Base-by-base conservation (phyloP, 2,888 invertebrate species). In the Andrena minutula region DNA sequence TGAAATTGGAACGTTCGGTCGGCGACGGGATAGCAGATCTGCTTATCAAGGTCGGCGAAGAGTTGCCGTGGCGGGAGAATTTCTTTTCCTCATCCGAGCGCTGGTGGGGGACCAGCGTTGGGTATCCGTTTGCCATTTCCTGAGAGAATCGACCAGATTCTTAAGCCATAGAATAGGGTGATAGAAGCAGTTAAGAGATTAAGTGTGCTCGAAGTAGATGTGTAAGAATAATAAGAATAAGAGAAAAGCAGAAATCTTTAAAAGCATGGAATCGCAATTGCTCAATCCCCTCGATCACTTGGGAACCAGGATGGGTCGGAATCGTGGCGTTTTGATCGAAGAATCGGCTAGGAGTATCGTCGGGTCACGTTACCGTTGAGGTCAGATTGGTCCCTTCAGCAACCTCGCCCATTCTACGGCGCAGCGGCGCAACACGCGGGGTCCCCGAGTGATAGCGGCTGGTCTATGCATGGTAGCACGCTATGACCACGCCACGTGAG, bases 291-390 rank as follows among this genome's bases (percentile, higher is more conserved):
- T 49, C 35, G 64, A 20, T 58, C 26, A 41, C 23, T 51, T 8
- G 53, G 58, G 71, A 77, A 82, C 79, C 66, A 70, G 79, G 75
- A 84, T 73, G 64, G 61, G 20, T 16, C n/a, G 51, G 4, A 79
- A 82, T 82, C 64, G 82, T 76, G 75, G 83, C 16, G 12, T 63
- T 75, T 74, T 63, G 83, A 85, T 87, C 76, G 79, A 58, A 68
- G 84, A 85, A 86, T 85, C 77, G 73, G 41, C 75, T 82, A 32
- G 84, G 63, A 61, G 79, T 71, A 83, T 82, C 87, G 65, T 66
- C 63, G 69, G 88, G 89, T 89, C 88, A 84, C 83, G 83, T 87
- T 88, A 88, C 88, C 89, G 88, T 88, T 88, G 79, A 79, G 87
- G 87, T 88, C 83, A 83, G 81, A 84, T 84, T 76, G 78, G 78